A percentile compares a stretch with the other conserved stretches of the same genome.
Conservation (phyloP, 1,140 invertebrate genomes). For the Macrosteles quadrilineatus region DNA sequence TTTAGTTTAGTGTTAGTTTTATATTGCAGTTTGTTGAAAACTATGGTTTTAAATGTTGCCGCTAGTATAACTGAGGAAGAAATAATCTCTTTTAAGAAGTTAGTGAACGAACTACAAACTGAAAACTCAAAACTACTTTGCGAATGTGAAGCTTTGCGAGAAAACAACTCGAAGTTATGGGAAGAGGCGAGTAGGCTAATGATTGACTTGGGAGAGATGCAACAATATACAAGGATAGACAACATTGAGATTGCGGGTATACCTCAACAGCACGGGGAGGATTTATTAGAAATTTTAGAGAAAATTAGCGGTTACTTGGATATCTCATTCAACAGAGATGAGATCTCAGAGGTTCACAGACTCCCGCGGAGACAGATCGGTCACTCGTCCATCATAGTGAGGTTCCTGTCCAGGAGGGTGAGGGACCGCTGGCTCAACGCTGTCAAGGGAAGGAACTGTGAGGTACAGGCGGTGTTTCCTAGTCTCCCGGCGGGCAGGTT, state of each 20-base stretch:
- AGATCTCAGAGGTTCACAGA: not conserved
- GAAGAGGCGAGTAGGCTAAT: not conserved
- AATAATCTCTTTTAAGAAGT: not conserved
- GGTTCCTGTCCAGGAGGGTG: not conserved
- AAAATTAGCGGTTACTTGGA: not conserved
- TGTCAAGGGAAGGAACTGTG: not conserved
- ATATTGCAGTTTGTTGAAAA: too few relatives aligned
- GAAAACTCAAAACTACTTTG: not conserved
- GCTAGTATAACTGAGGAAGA: conserved; percentile 1
- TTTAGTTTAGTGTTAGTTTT: too few relatives aligned
- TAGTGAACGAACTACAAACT: not conserved
- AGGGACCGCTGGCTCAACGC: not conserved
- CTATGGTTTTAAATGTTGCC: too few relatives aligned
- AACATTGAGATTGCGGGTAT: not conserved
- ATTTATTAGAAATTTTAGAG: not conserved
- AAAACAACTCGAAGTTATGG: not conserved
- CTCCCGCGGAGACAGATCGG: not conserved
- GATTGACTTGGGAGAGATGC: not conserved
- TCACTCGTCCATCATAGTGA: not conserved
- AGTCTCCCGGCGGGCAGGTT: not conserved
- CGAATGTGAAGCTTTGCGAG: not conserved
- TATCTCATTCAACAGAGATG: not conserved
- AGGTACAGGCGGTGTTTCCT: not conserved
- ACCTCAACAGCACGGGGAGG: not conserved
- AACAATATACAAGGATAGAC: not conserved